A percentile compares a stretch with the other conserved stretches of the same genome.
These are phyloP conservation scores for Crocuta crocuta DNA, from an alignment of 2,113 vertebrate species.

Conservation along the genomic window DNA sequence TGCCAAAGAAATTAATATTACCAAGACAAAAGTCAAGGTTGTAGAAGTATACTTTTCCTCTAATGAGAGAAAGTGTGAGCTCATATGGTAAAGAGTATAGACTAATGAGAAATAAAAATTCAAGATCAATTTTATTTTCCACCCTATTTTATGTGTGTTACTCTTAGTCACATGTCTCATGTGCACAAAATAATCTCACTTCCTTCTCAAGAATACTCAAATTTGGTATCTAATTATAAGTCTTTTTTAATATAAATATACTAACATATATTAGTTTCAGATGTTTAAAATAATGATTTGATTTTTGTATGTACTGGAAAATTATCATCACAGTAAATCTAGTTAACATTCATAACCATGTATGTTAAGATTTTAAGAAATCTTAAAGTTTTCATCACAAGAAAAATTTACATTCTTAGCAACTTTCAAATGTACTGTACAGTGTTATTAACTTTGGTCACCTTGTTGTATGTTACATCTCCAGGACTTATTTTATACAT, in stretches of 20 bases:
- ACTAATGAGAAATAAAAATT: background rate
- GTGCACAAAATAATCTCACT: background rate
- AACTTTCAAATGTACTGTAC: too few relatives aligned
- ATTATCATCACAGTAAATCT: too few relatives aligned
- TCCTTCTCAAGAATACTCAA: background rate
- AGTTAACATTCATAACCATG: too few relatives aligned
- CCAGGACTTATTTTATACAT: too few relatives aligned
- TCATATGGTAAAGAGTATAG: background rate
- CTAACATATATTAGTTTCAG: background rate
- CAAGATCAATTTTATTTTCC: background rate
- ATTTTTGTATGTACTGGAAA: too few relatives aligned
- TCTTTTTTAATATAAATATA: background rate
- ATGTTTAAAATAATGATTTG: background rate
- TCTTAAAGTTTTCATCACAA: too few relatives aligned
- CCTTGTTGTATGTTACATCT: too few relatives aligned
- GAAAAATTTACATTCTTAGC: too few relatives aligned
- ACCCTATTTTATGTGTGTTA: background rate
- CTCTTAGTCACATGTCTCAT: background rate
- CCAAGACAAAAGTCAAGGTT: background rate
- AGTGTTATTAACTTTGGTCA: too few relatives aligned
- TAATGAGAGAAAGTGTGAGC: background rate
- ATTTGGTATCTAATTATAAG: background rate
- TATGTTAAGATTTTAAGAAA: too few relatives aligned
- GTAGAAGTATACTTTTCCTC: background rate
- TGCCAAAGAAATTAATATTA: background rate